Conservation (phyloP, 2,113 vertebrate species). For the Alaudala cheleensis region DNA sequence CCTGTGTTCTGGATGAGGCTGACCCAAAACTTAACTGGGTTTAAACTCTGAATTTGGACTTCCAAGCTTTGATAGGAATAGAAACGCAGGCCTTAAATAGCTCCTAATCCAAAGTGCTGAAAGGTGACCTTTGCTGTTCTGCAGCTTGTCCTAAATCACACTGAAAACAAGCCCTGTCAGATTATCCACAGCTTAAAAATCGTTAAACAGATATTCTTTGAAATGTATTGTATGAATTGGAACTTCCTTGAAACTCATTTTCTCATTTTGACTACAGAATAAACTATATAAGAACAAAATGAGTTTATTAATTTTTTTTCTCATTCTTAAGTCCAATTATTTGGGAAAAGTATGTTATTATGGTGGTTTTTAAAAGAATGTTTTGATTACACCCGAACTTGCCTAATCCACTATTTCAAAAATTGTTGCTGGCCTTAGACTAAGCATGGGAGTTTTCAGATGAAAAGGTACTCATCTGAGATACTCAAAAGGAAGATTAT, state of each 20-base stretch:
- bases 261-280: neutral
- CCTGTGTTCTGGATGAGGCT: neutral
- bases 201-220: neutral
- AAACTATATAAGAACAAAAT: neutral
- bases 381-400: neutral
- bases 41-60: neutral
- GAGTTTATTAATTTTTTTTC: neutral
- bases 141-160: neutral
- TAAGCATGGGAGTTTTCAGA: neutral
- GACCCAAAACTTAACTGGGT: neutral
- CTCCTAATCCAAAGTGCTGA: neutral
- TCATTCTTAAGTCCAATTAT: neutral
- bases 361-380: neutral
- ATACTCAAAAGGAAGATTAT: neutral
- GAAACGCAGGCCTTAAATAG: neutral
- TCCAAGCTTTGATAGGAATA: neutral
- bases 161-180: neutral
- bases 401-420: neutral
- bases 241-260: neutral
- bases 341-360: neutral
- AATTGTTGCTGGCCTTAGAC: neutral
- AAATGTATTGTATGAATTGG: neutral
- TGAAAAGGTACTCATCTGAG: neutral
- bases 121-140: neutral
- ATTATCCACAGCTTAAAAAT: neutral